phyloP scores from a whole-genome alignment of 1,140 invertebrate genomes.

The Drosophila ficusphila region DNA sequence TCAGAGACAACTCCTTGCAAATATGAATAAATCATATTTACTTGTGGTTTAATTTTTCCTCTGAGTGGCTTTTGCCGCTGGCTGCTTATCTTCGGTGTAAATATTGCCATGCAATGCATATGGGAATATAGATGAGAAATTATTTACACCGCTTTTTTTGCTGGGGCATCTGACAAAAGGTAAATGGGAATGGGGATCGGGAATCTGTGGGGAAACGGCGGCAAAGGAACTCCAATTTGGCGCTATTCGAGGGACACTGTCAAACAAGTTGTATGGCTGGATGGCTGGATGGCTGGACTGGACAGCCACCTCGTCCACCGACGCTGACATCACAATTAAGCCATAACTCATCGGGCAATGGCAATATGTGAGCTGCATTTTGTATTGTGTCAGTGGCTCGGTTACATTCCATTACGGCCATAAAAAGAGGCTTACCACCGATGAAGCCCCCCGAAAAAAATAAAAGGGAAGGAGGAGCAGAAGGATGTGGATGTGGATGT shows the following conservation, averaged over 20 bases:
- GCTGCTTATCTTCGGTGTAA: conserved; percentile 37
- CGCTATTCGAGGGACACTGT: conserved; percentile 15
- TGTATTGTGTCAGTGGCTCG: conserved; percentile 54
- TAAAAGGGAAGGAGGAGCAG: conserved; percentile 5
- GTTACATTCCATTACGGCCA: conserved; percentile 74
- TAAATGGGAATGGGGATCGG: background rate
- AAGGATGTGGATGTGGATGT: too few relatives aligned
- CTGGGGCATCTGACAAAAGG: background rate
- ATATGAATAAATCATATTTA: too few relatives aligned
- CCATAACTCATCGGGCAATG: conserved; percentile 61
- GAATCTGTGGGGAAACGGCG: background rate
- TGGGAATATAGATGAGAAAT: conserved; percentile 13
- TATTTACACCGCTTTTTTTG: conserved; percentile 1
- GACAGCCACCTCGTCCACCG: conserved; percentile 15
- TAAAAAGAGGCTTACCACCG: conserved; percentile 46
- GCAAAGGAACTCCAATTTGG: conserved; percentile 20
- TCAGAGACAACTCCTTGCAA: too few relatives aligned
- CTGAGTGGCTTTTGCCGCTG: background rate
- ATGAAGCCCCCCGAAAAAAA: conserved; percentile 28
- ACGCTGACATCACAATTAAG: conserved; percentile 68
- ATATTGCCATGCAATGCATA: conserved; percentile 27
- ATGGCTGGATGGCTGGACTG: conserved; percentile 7
- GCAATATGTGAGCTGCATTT: conserved; percentile 47
- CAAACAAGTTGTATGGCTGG: conserved; percentile 34
- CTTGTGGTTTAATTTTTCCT: background rate